Evolutionary conservation across 2,797 vertebrate genomes (phyloP).

Genomic region (Syngnathus acus): DNA sequence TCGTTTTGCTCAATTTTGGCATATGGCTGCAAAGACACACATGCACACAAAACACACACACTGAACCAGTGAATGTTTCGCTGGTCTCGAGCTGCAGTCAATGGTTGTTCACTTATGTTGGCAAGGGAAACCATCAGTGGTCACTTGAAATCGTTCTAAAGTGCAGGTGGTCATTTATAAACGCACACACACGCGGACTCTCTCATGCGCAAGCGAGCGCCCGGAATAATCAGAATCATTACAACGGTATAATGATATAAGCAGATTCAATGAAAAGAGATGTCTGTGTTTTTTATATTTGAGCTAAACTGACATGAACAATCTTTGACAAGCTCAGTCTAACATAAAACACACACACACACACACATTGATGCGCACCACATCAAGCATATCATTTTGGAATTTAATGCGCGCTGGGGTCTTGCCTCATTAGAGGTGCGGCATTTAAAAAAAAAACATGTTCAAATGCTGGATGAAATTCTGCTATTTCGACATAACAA

Average conservation of each 20-base stretch:
- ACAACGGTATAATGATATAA: not conserved
- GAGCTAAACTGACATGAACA: conserved; percentile 19
- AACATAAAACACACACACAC: not conserved
- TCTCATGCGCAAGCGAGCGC: not conserved
- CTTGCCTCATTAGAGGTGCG: conserved; percentile 27
- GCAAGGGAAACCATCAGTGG: conserved; percentile 17
- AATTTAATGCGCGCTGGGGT: conserved; percentile 31
- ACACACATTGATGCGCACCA: conserved; percentile 16
- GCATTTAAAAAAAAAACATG: conserved; percentile 35
- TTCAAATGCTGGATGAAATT: conserved; percentile 26
- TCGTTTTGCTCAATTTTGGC: conserved; percentile 54
- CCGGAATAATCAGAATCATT: conserved; percentile 4
- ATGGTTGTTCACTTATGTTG: conserved; percentile 19
- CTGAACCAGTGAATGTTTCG: not conserved
- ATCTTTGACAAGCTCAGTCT: not conserved
- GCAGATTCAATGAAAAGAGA: not conserved
- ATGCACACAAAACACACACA: not conserved
- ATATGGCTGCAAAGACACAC: conserved; percentile 21
- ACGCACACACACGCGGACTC: conserved; percentile 12
- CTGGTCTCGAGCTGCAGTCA: conserved; percentile 23
- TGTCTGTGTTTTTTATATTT: not conserved
- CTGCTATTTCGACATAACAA: conserved; percentile 39
- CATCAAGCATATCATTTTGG: conserved; percentile 17
- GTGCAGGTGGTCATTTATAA: conserved; percentile 15
- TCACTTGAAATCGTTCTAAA: conserved; percentile 10